A percentile compares a stretch with the other conserved stretches of the same genome.
Conservation (phyloP, 2,888 invertebrate genomes). For the Protonemura montana region DNA sequence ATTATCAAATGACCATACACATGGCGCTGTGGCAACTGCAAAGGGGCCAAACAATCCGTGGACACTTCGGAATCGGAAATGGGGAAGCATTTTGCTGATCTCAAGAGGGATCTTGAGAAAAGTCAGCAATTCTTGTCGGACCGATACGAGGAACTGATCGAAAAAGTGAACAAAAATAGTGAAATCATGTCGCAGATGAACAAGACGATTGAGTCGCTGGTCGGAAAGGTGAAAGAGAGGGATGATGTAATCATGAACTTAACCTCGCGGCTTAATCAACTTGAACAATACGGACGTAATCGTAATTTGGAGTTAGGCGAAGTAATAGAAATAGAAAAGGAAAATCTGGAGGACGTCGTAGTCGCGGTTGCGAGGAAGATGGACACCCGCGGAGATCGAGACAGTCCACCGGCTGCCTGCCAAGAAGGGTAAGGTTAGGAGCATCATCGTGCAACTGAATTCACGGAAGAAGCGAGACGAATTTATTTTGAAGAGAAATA, state of each 20-base stretch:
- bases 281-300: conserved; percentile 8
- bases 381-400: too few relatives aligned
- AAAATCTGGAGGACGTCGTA: too few relatives aligned
- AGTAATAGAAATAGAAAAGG: neutral
- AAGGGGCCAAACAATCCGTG: too few relatives aligned
- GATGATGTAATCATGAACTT: neutral
- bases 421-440: neutral
- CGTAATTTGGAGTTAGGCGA: neutral
- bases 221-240: neutral
- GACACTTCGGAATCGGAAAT: neutral
- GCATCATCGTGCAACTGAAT: conserved; percentile 10
- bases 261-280: neutral
- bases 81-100: neutral
- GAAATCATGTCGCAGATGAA: neutral
- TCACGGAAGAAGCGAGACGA: conserved; percentile 28
- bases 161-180: neutral
- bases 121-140: conserved; percentile 10
- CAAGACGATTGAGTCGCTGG: conserved; percentile 1
- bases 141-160: neutral
- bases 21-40: too few relatives aligned
- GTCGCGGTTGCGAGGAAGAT: too few relatives aligned
- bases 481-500: conserved; percentile 14
- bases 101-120: neutral
- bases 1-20: too few relatives aligned
- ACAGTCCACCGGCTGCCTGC: conserved; percentile 17